Conservation (phyloP, 2,797 vertebrate genomes). For the Macrochelys suwanniensis region DNA sequence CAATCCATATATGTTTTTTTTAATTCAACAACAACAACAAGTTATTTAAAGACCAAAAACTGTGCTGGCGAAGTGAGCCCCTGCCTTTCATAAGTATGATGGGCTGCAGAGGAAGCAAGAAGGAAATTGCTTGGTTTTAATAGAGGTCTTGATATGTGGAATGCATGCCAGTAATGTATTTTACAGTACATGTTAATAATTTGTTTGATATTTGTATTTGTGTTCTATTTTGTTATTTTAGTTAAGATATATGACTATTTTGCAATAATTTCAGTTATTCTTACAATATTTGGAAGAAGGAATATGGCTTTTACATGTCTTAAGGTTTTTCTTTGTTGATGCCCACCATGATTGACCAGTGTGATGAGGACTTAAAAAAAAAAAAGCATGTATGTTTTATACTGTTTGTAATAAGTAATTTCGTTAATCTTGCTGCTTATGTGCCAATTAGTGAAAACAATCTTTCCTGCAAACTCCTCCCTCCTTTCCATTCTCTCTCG, state of each 20-base stretch:
- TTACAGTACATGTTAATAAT: conserved; percentile 83
- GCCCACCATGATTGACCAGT: conserved; percentile 84
- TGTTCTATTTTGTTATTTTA: conserved; percentile 84
- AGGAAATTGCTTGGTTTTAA: conserved; percentile 77
- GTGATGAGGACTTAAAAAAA: conserved; percentile 84
- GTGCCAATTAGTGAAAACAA: conserved; percentile 95
- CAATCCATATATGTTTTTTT: conserved; percentile 77
- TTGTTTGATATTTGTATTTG: conserved; percentile 86
- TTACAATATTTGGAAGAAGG: conserved; percentile 83
- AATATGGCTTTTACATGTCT: conserved; percentile 91
- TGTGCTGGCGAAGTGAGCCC: conserved; percentile 82
- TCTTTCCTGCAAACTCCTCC: conserved; percentile 84
- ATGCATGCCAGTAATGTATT: conserved; percentile 87
- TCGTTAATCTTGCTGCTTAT: conserved; percentile 98
- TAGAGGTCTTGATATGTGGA: conserved; percentile 82
- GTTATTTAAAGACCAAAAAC: conserved; percentile 87
- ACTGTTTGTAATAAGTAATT: conserved; percentile 99
- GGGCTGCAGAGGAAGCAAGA: conserved; percentile 74
- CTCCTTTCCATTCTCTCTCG: conserved; percentile 87
- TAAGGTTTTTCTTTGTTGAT: conserved; percentile 88
- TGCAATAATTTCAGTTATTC: conserved; percentile 85
- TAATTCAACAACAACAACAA: conserved; percentile 70
- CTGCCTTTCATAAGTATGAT: conserved; percentile 60
- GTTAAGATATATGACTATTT: conserved; percentile 83
- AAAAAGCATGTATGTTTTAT: conserved; percentile 98